phyloP scores from a whole-genome alignment of 2,797 vertebrate genomes.

The Bradypodion ventrale region DNA sequence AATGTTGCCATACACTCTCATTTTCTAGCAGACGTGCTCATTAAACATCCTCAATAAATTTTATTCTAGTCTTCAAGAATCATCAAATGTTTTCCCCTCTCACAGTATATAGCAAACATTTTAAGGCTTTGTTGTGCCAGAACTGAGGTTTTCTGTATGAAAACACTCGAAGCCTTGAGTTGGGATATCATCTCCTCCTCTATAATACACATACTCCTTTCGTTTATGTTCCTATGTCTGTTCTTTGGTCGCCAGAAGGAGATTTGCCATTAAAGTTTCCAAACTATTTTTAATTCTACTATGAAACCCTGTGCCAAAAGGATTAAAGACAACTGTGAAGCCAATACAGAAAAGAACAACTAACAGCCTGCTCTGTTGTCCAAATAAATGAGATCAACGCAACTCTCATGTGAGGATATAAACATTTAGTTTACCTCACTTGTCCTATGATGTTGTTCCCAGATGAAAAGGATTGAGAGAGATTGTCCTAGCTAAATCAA shows the following conservation, averaged over 20 bases:
- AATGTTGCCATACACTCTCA: neutral
- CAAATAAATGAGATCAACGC: neutral
- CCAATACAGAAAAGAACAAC: neutral
- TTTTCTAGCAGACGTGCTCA: neutral
- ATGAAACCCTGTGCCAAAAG: neutral
- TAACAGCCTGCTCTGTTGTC: constrained; percentile 6
- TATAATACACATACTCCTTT: neutral
- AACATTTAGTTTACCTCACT: constrained; percentile 5
- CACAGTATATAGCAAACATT: neutral
- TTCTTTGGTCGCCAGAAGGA: neutral
- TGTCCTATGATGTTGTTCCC: constrained; percentile 32
- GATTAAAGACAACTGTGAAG: constrained; percentile 12
- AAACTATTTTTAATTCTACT: neutral
- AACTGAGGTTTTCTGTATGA: neutral
- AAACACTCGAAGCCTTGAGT: neutral
- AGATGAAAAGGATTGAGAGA: neutral
- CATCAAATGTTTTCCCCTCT: neutral
- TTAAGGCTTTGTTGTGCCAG: neutral
- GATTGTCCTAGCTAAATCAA: constrained; percentile 7
- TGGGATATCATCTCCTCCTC: neutral
- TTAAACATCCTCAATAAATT: neutral
- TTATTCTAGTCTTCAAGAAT: neutral
- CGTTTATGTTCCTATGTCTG: neutral
- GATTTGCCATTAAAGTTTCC: constrained; percentile 22
- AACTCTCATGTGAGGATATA: constrained; percentile 8